phyloP scores from a whole-genome alignment of 2,888 invertebrate species.

The Cheilosia scutellata region DNA sequence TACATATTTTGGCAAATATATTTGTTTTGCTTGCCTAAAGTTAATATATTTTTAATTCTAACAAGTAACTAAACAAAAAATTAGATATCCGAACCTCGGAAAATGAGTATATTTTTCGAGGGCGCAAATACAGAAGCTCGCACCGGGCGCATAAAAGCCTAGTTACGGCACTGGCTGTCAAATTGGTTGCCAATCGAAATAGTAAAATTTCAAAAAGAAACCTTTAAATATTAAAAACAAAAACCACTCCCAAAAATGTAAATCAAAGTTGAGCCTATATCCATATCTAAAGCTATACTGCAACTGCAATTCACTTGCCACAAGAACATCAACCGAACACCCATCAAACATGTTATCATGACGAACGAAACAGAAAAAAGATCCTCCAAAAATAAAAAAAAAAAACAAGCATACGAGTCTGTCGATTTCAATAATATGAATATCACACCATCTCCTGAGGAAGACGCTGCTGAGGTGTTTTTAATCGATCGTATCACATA shows the following conservation, averaged over 20 bases:
- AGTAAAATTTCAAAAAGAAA: no score
- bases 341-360: slow-evolving; percentile 44
- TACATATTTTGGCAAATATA: no score
- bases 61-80: no score
- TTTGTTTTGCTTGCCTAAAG: no score
- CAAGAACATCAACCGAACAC: slow-evolving; percentile 31
- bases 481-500: slow-evolving; percentile 78
- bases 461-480: slow-evolving; percentile 76
- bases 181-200: no score
- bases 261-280: neutral
- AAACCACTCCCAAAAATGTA: neutral
- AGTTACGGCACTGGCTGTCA: no score
- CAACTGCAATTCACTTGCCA: slow-evolving; percentile 44
- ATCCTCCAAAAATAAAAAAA: neutral
- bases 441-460: slow-evolving; percentile 66
- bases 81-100: no score
- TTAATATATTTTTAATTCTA: no score
- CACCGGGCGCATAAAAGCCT: no score
- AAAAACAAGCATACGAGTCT: neutral
- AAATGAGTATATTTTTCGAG: no score
- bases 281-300: slow-evolving; percentile 8
- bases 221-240: neutral
- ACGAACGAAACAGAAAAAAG: slow-evolving; percentile 27
- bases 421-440: slow-evolving; percentile 55
- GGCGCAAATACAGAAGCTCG: no score